phyloP scores from a whole-genome alignment of 1,140 invertebrate genomes.

The Drosophila arizonae region DNA sequence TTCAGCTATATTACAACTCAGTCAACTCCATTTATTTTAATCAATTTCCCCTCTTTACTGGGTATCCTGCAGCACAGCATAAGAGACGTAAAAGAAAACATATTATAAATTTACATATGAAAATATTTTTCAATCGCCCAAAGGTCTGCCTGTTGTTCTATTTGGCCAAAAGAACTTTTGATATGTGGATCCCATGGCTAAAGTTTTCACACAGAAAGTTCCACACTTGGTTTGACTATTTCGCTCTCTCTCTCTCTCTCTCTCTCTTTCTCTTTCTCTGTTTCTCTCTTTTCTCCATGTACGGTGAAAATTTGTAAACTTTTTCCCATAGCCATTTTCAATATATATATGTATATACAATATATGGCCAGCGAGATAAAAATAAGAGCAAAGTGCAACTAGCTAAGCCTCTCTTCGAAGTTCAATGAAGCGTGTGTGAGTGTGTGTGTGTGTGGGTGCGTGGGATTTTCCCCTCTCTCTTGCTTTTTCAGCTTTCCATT shows the following conservation, averaged over 20 bases:
- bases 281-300: conserved; percentile 1
- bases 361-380: conserved; percentile 41
- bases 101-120: conserved; percentile 65
- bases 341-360: conserved; percentile 31
- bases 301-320: conserved; percentile 60
- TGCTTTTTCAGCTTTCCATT: neutral
- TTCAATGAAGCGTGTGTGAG: conserved; percentile 20
- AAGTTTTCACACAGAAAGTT: conserved; percentile 57
- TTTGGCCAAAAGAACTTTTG: conserved; percentile 48
- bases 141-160: conserved; percentile 44
- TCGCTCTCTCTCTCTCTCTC: neutral
- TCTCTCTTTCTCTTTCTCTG: no score
- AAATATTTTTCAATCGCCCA: conserved; percentile 74
- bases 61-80: conserved; percentile 13
- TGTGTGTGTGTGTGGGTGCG: no score
- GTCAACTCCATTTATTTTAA: neutral
- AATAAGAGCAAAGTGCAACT: conserved; percentile 28
- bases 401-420: conserved; percentile 18
- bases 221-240: conserved; percentile 20
- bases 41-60: neutral
- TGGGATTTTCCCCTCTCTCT: no score
- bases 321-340: conserved; percentile 46
- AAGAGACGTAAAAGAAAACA: conserved; percentile 23
- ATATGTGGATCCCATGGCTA: conserved; percentile 41
- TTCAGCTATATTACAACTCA: neutral